A percentile compares a stretch with the other conserved stretches of the same genome.
Evolutionary conservation across 2,888 invertebrate species (phyloP).

Genomic region (Zaprionus obscuricornis): DNA sequence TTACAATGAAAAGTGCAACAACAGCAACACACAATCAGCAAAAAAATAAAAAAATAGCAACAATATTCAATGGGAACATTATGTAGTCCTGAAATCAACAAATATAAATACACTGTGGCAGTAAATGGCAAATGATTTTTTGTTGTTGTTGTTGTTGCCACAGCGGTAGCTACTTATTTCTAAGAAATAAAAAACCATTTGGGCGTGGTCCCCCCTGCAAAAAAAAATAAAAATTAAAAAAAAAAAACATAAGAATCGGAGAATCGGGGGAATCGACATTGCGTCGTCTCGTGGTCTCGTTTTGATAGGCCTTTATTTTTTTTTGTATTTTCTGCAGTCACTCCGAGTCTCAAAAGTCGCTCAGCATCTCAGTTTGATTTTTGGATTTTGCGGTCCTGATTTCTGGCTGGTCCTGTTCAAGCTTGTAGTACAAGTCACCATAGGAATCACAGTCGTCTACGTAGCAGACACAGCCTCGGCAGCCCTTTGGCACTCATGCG

Average conservation of each 20-base stretch:
- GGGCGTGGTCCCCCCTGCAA: slow-evolving; percentile 60
- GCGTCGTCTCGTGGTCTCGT: slow-evolving; percentile 33
- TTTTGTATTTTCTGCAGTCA: neutral
- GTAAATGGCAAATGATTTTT: slow-evolving; percentile 1
- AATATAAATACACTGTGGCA: slow-evolving; percentile 25
- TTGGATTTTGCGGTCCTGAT: too few relatives aligned
- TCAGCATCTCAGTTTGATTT: too few relatives aligned
- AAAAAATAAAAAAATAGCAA: neutral
- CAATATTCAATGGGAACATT: neutral
- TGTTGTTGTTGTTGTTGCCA: slow-evolving; percentile 7
- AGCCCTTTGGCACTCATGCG: slow-evolving; percentile 65
- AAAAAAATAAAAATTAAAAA: slow-evolving; percentile 28
- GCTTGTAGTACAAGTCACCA: neutral
- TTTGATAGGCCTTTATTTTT: slow-evolving; percentile 49
- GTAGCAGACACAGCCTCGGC: neutral
- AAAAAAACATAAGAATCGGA: too few relatives aligned
- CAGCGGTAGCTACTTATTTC: slow-evolving; percentile 60
- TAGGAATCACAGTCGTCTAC: too few relatives aligned
- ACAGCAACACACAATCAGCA: too few relatives aligned
- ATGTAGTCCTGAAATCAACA: too few relatives aligned
- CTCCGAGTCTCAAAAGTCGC: too few relatives aligned
- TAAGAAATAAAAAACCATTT: slow-evolving; percentile 71
- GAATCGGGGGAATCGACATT: slow-evolving; percentile 27
- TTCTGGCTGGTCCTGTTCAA: too few relatives aligned
- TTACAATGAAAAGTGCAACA: too few relatives aligned